These are phyloP conservation scores for Callipepla squamata DNA, from an alignment of 2,113 vertebrate genomes.

Conservation along the genomic window DNA sequence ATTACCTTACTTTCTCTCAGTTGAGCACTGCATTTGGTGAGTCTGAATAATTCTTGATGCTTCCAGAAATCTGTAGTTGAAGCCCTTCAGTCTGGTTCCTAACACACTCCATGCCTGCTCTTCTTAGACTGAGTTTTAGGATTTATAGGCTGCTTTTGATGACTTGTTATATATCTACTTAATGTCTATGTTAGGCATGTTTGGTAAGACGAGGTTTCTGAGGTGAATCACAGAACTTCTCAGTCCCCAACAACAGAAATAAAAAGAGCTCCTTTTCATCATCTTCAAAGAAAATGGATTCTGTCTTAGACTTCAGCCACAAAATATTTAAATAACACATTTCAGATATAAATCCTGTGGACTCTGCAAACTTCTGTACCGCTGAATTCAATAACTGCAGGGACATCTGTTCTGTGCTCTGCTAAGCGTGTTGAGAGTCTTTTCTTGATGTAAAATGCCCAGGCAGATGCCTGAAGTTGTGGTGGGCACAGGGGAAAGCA, in stretches of 20 bases:
- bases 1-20: not conserved
- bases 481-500: not conserved
- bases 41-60: not conserved
- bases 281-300: not conserved
- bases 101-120: not conserved
- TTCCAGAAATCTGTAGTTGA: slow-evolving; percentile 3
- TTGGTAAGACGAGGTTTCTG: not conserved
- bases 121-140: not conserved
- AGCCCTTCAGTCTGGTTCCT: not conserved
- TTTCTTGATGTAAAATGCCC: not conserved
- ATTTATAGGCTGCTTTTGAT: not conserved
- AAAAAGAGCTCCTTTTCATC: not conserved
- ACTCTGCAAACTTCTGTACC: not conserved
- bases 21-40: not conserved
- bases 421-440: not conserved
- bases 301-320: not conserved
- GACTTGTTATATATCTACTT: not conserved
- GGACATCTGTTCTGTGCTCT: not conserved
- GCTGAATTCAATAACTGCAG: not conserved
- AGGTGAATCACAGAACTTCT: not conserved
- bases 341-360: not conserved
- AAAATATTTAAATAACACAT: not conserved
- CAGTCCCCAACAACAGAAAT: not conserved
- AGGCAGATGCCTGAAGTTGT: not conserved
- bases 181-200: not conserved